A percentile compares a stretch with the other conserved stretches of the same genome.
These are phyloP conservation scores for Hyles lineata DNA, from an alignment of 2,888 invertebrate genomes.

Conservation along the genomic window DNA sequence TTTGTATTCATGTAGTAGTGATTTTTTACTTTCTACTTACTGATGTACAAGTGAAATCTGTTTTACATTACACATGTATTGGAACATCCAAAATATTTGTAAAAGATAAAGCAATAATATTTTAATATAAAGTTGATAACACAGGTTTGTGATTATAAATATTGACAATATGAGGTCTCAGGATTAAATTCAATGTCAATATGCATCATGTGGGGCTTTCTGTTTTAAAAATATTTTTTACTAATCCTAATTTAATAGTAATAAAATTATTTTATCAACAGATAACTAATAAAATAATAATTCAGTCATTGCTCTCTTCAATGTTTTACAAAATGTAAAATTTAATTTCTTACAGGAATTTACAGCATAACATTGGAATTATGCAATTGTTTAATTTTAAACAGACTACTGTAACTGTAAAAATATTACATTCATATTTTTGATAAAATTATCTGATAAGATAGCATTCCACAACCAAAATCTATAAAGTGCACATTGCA, in stretches of 20 bases:
- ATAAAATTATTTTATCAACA: too few species aligned
- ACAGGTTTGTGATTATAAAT: too few species aligned
- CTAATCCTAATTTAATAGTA: too few species aligned
- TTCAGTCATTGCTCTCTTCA: too few species aligned
- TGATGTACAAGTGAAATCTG: background rate
- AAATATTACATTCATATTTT: background rate
- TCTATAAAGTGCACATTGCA: background rate
- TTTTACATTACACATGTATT: background rate
- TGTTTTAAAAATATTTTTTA: too few species aligned
- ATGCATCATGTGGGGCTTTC: too few species aligned
- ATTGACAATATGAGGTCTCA: too few species aligned
- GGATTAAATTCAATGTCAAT: too few species aligned
- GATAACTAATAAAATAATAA: too few species aligned
- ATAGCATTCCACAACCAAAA: constrained; percentile 8
- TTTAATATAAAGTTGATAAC: too few species aligned
- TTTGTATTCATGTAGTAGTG: constrained; percentile 6
- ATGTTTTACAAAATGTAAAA: too few species aligned
- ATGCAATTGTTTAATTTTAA: background rate
- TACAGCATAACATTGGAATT: background rate
- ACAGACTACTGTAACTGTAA: background rate
- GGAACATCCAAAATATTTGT: background rate
- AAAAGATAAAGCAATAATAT: background rate
- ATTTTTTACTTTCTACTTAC: constrained; percentile 6
- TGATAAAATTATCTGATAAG: constrained; percentile 3
- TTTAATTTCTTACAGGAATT: too few species aligned